phyloP scores from a whole-genome alignment of 2,113 vertebrate genomes.

The Chlorodrepanis virens region DNA sequence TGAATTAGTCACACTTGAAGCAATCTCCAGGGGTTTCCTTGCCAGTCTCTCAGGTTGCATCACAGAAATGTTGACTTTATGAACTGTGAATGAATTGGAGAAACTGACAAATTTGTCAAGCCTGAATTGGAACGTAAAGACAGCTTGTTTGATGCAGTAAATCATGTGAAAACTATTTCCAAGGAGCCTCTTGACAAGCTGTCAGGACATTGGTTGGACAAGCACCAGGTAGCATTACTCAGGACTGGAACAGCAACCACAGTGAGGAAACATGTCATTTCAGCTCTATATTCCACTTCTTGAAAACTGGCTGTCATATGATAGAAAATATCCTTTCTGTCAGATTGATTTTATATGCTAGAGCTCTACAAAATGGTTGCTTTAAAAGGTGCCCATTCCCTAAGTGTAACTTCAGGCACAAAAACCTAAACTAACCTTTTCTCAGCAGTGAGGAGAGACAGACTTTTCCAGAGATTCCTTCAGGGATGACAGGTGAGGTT shows the following conservation, averaged over 20 bases:
- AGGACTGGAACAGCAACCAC: background rate
- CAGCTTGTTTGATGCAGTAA: conserved; percentile 61
- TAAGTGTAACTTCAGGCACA: background rate
- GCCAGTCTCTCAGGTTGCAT: background rate
- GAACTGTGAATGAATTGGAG: conserved; percentile 31
- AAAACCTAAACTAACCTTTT: background rate
- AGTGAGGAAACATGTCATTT: conserved; percentile 53
- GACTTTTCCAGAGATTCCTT: background rate
- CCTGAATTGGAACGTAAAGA: conserved; percentile 40
- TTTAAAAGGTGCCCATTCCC: background rate
- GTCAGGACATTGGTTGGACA: conserved; percentile 60
- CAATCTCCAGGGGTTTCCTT: background rate
- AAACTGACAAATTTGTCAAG: conserved; percentile 63
- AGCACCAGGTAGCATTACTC: conserved; percentile 2
- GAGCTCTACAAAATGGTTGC: background rate
- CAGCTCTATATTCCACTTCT: conserved; percentile 22
- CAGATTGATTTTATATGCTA: background rate
- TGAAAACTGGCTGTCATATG: background rate
- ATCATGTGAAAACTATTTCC: conserved; percentile 67
- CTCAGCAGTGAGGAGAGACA: background rate
- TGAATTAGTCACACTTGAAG: conserved; percentile 12
- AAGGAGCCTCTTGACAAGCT: conserved; percentile 66
- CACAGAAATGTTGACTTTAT: conserved; percentile 36
- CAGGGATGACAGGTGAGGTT: background rate
- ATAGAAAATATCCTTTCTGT: conserved; percentile 20